Base-by-base conservation (phyloP, 92 coral and sea anemone species). In the Metridium senile region DNA sequence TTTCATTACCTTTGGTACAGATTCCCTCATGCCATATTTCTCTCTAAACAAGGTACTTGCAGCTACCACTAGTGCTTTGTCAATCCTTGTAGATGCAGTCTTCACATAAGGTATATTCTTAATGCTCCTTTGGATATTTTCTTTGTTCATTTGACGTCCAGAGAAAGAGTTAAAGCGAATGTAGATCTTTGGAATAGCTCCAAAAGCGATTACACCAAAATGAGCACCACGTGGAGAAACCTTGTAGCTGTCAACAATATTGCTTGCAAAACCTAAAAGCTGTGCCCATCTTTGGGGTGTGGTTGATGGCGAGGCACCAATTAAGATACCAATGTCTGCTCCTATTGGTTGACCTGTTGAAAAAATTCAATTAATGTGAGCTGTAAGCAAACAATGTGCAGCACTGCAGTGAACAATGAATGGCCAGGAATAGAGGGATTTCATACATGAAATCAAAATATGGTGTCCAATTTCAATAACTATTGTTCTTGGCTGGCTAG, bases 291-390 rank as follows among this genome's bases (percentile, higher is more conserved):
- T 67, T 29, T 78, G 27, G 17, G 92, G 89, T 34, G 92, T 88
- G 53, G 92, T 88, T 61, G 79, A 29, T 58, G 89, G 75, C 23
- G 92, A 88, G 9, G 92, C 79, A 11, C 86, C 89, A 27, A 88
- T 56, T 26, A 84, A 59, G 59, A 88, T 62, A 22, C 92, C 92
- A 59, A 88, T 76, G 53, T 88, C 92, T 27, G 80, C 89, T 33
- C 86, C 83, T 22, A 58, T 27, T 21, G 92, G 72, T 18, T 69
- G 83, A 8, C 52, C 92, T 88, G 78, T 1, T 13, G 19, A 59
- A 45, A 33, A 22, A 33, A 34, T 32, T n/a, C 1, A n/a, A n/a
- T 39, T 9, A 39, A 23, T 45, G 28, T 22, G 13, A 54, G 61
- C 6, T 54, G 61, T 54, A 2, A 16, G 61, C 23, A 21, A 16